Conservation (phyloP, 1,140 invertebrate genomes). For the Trichogramma pretiosum region DNA sequence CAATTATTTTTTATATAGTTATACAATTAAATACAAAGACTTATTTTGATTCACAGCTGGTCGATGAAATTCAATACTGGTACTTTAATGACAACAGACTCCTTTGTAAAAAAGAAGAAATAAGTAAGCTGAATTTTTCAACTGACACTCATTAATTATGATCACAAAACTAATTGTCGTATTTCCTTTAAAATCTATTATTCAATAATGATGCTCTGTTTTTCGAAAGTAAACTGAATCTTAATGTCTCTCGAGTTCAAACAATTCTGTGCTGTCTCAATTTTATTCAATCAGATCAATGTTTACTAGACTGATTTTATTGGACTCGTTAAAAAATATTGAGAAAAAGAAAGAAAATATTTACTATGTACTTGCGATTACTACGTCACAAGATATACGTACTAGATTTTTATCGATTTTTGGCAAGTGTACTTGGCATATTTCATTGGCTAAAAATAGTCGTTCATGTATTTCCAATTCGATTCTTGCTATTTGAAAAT, state of each 20-base stretch:
- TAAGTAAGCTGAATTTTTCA: constrained; percentile 13
- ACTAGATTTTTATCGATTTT: too few species aligned
- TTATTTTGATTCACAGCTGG: constrained; percentile 10
- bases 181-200: constrained; percentile 18
- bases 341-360: too few species aligned
- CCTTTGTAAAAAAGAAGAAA: constrained; percentile 11
- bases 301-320: constrained; percentile 4
- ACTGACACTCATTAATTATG: constrained; percentile 8
- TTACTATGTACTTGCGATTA: too few species aligned
- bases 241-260: constrained; percentile 16
- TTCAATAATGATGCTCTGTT: constrained; percentile 13
- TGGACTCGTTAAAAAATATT: constrained; percentile 6
- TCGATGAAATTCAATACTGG: too few species aligned
- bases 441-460: constrained; percentile 12
- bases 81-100: constrained; percentile 13
- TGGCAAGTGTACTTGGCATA: constrained; percentile 19
- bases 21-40: too few species aligned
- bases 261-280: constrained; percentile 6
- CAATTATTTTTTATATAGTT: too few species aligned
- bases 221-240: constrained; percentile 7
- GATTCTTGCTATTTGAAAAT: constrained; percentile 1
- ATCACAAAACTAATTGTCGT: constrained; percentile 10
- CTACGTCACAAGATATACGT: constrained; percentile 6
- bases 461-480: constrained; percentile 6
- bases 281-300: constrained; percentile 8